Percentiles rank a stretch among this genome's conserved stretches.
Evolutionary conservation across 2,113 vertebrate species (phyloP).

Genomic region (Silurus meridionalis): DNA sequence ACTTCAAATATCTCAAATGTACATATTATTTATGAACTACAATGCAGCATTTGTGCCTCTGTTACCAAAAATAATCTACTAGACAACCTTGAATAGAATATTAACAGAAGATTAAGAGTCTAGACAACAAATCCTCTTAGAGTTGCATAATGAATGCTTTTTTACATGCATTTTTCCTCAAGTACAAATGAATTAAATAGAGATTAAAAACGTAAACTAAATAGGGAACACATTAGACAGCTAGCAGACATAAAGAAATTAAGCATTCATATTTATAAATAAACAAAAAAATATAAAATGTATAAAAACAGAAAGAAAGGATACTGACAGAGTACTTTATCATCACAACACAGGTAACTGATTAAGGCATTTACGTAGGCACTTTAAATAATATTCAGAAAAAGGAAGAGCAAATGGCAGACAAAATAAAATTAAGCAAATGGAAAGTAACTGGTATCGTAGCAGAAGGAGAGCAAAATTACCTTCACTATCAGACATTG

Average conservation of each 20-base stretch:
- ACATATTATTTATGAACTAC: background rate
- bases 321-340: slow-evolving; percentile 47
- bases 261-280: slow-evolving; percentile 52
- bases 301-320: background rate
- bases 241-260: slow-evolving; percentile 66
- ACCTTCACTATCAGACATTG: slow-evolving; percentile 99
- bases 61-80: background rate
- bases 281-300: slow-evolving; percentile 22
- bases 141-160: background rate
- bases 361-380: slow-evolving; percentile 26
- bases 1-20: background rate
- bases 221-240: slow-evolving; percentile 54
- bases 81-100: background rate
- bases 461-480: slow-evolving; percentile 75
- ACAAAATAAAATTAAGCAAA: slow-evolving; percentile 21
- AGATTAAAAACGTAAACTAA: slow-evolving; percentile 28
- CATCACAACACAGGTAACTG: background rate
- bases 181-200: background rate
- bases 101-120: background rate
- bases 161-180: background rate
- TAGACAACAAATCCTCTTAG: background rate
- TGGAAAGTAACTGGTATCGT: slow-evolving; percentile 53
- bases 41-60: background rate
- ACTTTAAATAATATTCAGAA: background rate
- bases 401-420: background rate